Conservation (phyloP, 2,113 vertebrate species). For the Macrotis lagotis region DNA sequence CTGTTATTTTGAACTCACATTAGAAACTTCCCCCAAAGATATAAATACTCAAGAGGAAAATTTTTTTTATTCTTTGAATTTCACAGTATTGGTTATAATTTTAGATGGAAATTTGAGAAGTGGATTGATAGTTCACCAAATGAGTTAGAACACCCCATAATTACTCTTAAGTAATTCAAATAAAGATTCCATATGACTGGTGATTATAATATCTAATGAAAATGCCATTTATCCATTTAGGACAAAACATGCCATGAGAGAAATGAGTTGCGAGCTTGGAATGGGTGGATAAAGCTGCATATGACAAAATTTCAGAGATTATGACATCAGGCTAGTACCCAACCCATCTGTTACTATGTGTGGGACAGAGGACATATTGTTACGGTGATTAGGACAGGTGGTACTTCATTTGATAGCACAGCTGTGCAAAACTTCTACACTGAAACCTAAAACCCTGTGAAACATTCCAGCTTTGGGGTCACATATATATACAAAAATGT, state of each 20-base stretch:
- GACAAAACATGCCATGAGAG: slow-evolving; percentile 54
- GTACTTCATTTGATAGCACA: slow-evolving; percentile 77
- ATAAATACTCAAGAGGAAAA: slow-evolving; percentile 49
- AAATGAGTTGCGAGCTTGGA: slow-evolving; percentile 56
- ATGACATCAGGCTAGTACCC: slow-evolving; percentile 70
- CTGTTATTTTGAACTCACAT: slow-evolving; percentile 19
- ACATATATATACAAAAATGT: slow-evolving; percentile 54
- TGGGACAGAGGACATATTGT: slow-evolving; percentile 77
- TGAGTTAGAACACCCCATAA: slow-evolving; percentile 69
- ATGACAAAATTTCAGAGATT: slow-evolving; percentile 67
- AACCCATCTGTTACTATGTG: slow-evolving; percentile 68
- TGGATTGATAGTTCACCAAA: slow-evolving; percentile 74
- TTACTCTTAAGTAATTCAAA: slow-evolving; percentile 71
- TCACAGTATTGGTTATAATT: slow-evolving; percentile 66
- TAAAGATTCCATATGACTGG: slow-evolving; percentile 62
- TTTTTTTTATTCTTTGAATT: slow-evolving; percentile 32
- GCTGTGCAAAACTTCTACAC: slow-evolving; percentile 72
- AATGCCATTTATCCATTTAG: slow-evolving; percentile 58
- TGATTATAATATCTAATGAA: slow-evolving; percentile 53
- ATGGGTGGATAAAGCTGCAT: slow-evolving; percentile 53
- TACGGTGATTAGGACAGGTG: slow-evolving; percentile 75
- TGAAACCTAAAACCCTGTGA: slow-evolving; percentile 79
- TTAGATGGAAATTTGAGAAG: slow-evolving; percentile 42
- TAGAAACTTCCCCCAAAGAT: neutral
- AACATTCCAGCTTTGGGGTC: slow-evolving; percentile 69